phyloP scores from a whole-genome alignment of 2,113 vertebrate genomes.

The Anser cygnoides region DNA sequence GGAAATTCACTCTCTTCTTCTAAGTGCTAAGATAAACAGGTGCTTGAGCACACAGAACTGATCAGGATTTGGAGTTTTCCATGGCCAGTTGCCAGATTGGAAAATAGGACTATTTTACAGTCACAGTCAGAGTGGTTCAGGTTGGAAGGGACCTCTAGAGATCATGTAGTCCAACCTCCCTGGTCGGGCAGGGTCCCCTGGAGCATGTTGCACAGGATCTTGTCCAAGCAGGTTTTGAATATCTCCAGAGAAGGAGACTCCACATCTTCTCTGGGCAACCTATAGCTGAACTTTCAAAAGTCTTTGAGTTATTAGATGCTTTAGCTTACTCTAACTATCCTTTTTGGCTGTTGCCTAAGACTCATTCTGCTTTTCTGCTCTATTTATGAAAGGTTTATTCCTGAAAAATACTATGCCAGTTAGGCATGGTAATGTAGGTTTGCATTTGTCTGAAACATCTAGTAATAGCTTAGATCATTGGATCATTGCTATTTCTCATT shows the following conservation, averaged over 20 bases:
- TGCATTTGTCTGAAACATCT: neutral
- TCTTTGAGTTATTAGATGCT: neutral
- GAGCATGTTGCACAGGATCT: too few species aligned
- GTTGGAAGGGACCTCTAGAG: too few species aligned
- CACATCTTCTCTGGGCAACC: too few species aligned
- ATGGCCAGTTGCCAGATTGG: neutral
- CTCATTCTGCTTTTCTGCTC: neutral
- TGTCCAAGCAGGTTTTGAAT: too few species aligned
- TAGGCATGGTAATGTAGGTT: neutral
- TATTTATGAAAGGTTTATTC: neutral
- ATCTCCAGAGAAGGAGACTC: too few species aligned
- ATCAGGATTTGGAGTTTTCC: constrained; percentile 4
- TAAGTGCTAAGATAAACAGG: neutral
- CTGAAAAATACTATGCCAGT: neutral
- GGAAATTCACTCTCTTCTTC: neutral
- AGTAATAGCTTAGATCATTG: neutral
- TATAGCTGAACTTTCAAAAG: neutral
- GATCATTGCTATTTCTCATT: neutral
- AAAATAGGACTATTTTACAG: neutral
- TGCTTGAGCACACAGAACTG: constrained; percentile 20
- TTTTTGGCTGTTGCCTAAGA: neutral
- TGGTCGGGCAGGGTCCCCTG: too few species aligned
- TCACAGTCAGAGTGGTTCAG: too few species aligned
- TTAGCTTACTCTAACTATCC: neutral
- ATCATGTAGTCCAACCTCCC: too few species aligned